Evolutionary conservation across 2,113 vertebrate species (phyloP), one percentile per base, ranked within the genome.

Genomic region (Pholis gunnellus): DNA sequence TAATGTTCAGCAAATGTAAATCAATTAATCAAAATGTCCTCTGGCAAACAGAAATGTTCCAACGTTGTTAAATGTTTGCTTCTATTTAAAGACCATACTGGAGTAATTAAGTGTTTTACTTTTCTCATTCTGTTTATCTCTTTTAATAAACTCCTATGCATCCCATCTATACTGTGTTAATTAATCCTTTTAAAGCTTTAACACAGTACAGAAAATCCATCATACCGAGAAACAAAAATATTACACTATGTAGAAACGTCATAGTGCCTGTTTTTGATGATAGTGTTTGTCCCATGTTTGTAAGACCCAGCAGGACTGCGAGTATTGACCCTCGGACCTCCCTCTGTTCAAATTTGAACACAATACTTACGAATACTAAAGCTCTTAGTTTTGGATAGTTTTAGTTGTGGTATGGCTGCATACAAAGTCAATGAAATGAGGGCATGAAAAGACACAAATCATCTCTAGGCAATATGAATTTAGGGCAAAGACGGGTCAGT

Each of bases 101-200:
- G 27, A 27, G 31, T 67, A 61, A 81, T 81, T 68, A 54, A 54
- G 42, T 11, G 3, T 79, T 77, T 77, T 82, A 50, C 65, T 64
- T n/a, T 2, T 42, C 70, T 75, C 20, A 22, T 83, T 79, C 29
- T 48, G 38, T 82, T 73, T 65, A 57, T 78, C 50, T 81, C 44
- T 75, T 61, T 71, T 25, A 10, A 71, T 81, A 38, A 69, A 77
- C 63, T 50, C 56, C 14, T 46, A 14, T 20, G 1, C 69, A 38
- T 44, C 44, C 34, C 17, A 69, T 54, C 50, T 57, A 0, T 40
- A 52, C 22, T 18, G 29, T 14, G n/a, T 60, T 75, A 84, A 84
- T 80, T 70, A 34, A 70, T 82, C 59, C 46, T 69, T 61, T 17
- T 29, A 9, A 59, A 73, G 50, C 14, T 72, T 27, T 46, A 40